Conservation (phyloP, 2,888 invertebrate genomes). For the Heliconius erato region DNA sequence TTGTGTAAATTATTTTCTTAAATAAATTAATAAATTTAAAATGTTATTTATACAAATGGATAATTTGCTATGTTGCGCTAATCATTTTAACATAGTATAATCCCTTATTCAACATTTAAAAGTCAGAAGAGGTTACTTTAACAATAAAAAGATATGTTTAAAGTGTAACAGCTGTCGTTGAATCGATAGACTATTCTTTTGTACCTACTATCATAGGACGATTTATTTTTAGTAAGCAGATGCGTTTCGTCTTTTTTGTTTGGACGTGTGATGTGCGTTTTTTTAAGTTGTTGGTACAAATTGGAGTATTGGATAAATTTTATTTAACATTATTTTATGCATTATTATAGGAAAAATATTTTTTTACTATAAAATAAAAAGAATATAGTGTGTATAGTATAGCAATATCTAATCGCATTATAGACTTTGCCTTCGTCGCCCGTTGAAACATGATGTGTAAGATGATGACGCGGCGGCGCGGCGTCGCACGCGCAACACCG, state of each 20-base stretch:
- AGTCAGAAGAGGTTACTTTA: background rate
- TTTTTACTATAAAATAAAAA: background rate
- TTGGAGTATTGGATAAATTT: background rate
- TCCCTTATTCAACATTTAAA: background rate
- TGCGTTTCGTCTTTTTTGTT: background rate
- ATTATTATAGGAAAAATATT: too few species aligned
- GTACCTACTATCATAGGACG: background rate
- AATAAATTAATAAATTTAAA: background rate
- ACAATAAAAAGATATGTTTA: background rate
- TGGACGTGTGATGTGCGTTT: background rate
- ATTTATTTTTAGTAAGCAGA: constrained; percentile 14
- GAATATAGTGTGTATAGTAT: background rate
- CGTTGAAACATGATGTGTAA: constrained; percentile 27
- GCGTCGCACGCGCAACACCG: constrained; percentile 41
- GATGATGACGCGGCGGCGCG: constrained; percentile 36
- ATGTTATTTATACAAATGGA: background rate
- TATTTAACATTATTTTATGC: background rate
- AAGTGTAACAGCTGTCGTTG: background rate
- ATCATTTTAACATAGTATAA: background rate
- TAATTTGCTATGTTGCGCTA: too few species aligned
- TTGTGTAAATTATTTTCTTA: background rate
- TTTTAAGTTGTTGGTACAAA: background rate
- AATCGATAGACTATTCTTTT: background rate
- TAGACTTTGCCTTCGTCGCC: constrained; percentile 42
- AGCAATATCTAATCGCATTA: constrained; percentile 2